Base-by-base conservation (phyloP, 2,113 vertebrate species). In the Tautogolabrus adspersus region DNA sequence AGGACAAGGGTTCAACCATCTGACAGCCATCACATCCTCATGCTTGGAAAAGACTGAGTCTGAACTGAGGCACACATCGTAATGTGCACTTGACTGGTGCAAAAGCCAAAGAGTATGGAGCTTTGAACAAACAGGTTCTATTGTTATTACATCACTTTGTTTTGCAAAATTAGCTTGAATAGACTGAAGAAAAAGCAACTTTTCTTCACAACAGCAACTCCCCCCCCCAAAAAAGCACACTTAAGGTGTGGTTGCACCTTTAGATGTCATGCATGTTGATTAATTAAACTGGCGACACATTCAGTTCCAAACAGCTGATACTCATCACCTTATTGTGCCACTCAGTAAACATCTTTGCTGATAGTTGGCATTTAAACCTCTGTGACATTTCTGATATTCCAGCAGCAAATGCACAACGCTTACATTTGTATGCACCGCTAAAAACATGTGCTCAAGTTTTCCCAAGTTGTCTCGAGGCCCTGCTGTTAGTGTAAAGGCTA, bases 391-490 rank as follows among this genome's bases (percentile, higher is more conserved):
- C 81, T 55, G 57, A 93, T 88, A 94, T 92, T 94, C 85, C 0
- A 66, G 95, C 95, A 94, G 94, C 79, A 96, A 97, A 90, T 95
- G 95, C 93, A 89, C 96, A 97, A 81, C 89, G 23, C 88, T 89
- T 91, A 88, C 92, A 94, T 97, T 95, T 95, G 94, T 94, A 96
- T 95, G 93, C 94, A 93, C 89, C 57, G 92, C 93, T 94, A 95
- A 96, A 82, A 96, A 95, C 94, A 94, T 76, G 89, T 87, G 94
- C 94, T 94, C 93, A 90, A 94, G 0, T 90, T 84, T 63, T 95
- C 94, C 92, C 94, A 93, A 94, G 92, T 95, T 95, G 95, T 95
- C 91, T 94, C 79, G 91, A 86, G 95, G 93, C 49, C 92, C 93
- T 93, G 92, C 93, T 90, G 86, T 92, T 87, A 77, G 84, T 51